phyloP scores from a whole-genome alignment of 2,113 vertebrate genomes.

The Solenodon paradoxus region DNA sequence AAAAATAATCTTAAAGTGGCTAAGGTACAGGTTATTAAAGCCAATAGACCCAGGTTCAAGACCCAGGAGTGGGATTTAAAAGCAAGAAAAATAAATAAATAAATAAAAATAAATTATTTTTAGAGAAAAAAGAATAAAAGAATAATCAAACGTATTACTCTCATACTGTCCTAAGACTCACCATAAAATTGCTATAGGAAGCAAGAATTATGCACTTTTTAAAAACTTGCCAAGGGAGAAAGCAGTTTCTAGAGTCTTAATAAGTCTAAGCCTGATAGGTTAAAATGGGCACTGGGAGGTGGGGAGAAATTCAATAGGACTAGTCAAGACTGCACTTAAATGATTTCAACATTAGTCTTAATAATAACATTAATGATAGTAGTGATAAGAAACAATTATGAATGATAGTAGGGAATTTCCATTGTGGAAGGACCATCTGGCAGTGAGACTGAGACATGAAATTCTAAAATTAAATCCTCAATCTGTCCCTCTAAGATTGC shows the following conservation, averaged over 20 bases:
- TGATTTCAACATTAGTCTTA: constrained; percentile 36
- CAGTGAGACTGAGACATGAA: constrained; percentile 50
- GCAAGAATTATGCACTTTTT: not conserved
- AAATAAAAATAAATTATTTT: too few relatives aligned
- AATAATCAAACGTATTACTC: not conserved
- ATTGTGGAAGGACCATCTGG: constrained; percentile 49
- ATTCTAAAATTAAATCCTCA: constrained; percentile 60
- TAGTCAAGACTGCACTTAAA: not conserved
- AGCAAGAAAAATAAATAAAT: too few relatives aligned
- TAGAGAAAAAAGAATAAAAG: constrained; percentile 26
- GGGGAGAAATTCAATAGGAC: not conserved
- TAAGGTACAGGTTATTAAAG: too few relatives aligned
- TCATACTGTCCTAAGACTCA: not conserved
- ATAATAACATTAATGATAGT: constrained; percentile 56
- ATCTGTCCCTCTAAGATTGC: constrained; percentile 68
- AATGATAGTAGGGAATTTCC: constrained; percentile 17
- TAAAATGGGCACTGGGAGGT: not conserved
- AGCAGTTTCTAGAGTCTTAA: not conserved
- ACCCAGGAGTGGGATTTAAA: too few relatives aligned
- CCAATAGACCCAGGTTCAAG: too few relatives aligned
- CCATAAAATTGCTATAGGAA: not conserved
- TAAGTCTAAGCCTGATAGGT: not conserved
- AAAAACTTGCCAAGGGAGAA: constrained; percentile 32
- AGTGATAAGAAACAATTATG: constrained; percentile 54
- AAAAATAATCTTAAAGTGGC: too few relatives aligned